Base-by-base conservation (phyloP, 2,888 invertebrate genomes). In the Andrena minutula region DNA sequence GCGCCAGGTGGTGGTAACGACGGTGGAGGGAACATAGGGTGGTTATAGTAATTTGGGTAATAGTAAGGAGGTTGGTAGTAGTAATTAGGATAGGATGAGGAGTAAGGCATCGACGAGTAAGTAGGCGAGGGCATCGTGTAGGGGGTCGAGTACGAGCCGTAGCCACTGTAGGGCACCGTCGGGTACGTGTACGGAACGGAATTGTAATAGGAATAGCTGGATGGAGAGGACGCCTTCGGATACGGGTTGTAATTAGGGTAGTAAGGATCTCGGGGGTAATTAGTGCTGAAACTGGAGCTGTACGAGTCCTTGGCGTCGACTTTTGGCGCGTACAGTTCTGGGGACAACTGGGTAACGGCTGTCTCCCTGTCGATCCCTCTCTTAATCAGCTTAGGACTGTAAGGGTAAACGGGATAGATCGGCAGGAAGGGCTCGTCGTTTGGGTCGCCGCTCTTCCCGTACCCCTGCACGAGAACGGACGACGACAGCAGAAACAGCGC, bases 361-460 rank as follows among this genome's bases (percentile, higher is more conserved):
- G 84, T 53, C 3, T 91, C 87, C 30, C 87, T 88, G 4, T 93
- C 93, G 12, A 88, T 75, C 2, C 92, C 93, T 3, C 94, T 90
- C 74, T 94, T 94, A 41, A 92, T 91, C 79, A 94, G 65, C 74
- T 93, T 94, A 0, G 93, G 92, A 73, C 79, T 93, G 87, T 93
- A 93, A 3, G 93, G 92, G 65, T 92, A 93, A 10, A 90, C 80
- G 0, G 93, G 93, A 65, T 90, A 89, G 77, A 94, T 93, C 41
- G 94, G 93, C 8, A 94, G 83, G 63, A 94, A 94, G 2, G 93
- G 94, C 66, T 93, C 92, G 74, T 93, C 90, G 71, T 93, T 93
- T 1, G 92, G 90, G 61, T 92, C 90, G 70, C 86, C 79, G 64
- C 74, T 84, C 47, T 88, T 81, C 20, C 84, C 88, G 58, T 88